Conservation (phyloP, 2,113 vertebrate genomes). For the Albula glossodonta region DNA sequence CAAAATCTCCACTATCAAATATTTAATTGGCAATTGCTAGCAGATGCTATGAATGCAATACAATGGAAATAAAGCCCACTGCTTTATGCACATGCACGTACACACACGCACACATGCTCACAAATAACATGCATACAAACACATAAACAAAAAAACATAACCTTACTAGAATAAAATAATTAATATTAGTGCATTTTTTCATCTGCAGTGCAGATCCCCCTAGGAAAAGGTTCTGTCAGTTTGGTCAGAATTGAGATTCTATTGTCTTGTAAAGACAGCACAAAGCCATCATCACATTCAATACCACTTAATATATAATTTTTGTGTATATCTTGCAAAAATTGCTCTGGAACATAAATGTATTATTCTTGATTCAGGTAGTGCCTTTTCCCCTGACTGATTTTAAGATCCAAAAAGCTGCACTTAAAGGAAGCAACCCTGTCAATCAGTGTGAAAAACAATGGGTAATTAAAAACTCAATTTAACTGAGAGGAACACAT, state of each 20-base stretch:
- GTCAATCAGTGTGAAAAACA: constrained; percentile 45
- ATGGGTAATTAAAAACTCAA: constrained; percentile 48
- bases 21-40: too few relatives aligned
- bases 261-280: neutral
- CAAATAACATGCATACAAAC: too few relatives aligned
- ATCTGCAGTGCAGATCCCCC: neutral
- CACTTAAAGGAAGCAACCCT: constrained; percentile 28
- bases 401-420: constrained; percentile 17
- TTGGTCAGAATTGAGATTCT: neutral
- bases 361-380: constrained; percentile 40
- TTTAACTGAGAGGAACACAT: constrained; percentile 33
- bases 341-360: constrained; percentile 33
- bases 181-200: too few relatives aligned
- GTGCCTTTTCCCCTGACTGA: neutral
- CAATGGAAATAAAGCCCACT: too few relatives aligned
- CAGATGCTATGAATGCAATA: too few relatives aligned
- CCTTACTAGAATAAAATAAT: too few relatives aligned
- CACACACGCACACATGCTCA: too few relatives aligned
- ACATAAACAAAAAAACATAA: too few relatives aligned
- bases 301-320: constrained; percentile 2
- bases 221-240: neutral
- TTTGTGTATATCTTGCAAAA: constrained; percentile 28
- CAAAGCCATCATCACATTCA: neutral
- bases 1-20: too few relatives aligned
- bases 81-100: too few relatives aligned